phyloP scores from a whole-genome alignment of 2,888 invertebrate species.

The Sinhomidia bicolor region DNA sequence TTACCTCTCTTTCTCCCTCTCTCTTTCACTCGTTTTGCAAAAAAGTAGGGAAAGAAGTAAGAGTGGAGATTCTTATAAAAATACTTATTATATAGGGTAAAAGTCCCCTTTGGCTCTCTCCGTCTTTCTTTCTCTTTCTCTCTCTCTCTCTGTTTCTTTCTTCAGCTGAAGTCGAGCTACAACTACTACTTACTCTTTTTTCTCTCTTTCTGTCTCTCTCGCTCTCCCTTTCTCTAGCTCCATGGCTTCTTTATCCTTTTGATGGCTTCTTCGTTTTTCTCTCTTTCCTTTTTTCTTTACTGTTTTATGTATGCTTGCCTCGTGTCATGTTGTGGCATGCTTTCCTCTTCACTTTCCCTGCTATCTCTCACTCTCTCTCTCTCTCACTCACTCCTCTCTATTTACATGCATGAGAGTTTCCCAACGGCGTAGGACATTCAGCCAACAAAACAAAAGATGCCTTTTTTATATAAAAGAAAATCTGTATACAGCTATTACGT shows the following conservation, averaged over 20 bases:
- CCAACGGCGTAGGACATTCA: slow-evolving; percentile 52
- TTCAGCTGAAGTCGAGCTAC: slow-evolving; percentile 36
- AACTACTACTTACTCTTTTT: slow-evolving; percentile 40
- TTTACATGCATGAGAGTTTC: slow-evolving; percentile 63
- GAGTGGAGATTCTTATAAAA: slow-evolving; percentile 43
- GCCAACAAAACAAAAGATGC: slow-evolving; percentile 41
- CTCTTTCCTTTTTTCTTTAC: slow-evolving; percentile 33
- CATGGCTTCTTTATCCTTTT: slow-evolving; percentile 67
- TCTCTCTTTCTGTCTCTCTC: no score
- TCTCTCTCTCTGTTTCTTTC: slow-evolving; percentile 52
- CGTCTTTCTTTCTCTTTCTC: slow-evolving; percentile 43
- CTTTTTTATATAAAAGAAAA: background rate
- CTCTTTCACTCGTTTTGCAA: background rate
- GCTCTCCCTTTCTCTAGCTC: slow-evolving; percentile 34
- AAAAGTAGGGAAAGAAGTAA: background rate
- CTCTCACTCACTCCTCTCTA: slow-evolving; percentile 28
- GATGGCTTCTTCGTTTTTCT: slow-evolving; percentile 70
- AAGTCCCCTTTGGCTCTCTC: slow-evolving; percentile 64
- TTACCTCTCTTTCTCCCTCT: slow-evolving; percentile 27
- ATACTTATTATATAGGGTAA: slow-evolving; percentile 42
- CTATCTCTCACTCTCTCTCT: background rate
- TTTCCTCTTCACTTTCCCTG: slow-evolving; percentile 24
- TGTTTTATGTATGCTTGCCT: slow-evolving; percentile 63
- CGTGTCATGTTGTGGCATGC: slow-evolving; percentile 71
- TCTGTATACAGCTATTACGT: background rate